Base-by-base conservation (phyloP, 2,113 vertebrate species). In the Eubucco bourcierii region DNA sequence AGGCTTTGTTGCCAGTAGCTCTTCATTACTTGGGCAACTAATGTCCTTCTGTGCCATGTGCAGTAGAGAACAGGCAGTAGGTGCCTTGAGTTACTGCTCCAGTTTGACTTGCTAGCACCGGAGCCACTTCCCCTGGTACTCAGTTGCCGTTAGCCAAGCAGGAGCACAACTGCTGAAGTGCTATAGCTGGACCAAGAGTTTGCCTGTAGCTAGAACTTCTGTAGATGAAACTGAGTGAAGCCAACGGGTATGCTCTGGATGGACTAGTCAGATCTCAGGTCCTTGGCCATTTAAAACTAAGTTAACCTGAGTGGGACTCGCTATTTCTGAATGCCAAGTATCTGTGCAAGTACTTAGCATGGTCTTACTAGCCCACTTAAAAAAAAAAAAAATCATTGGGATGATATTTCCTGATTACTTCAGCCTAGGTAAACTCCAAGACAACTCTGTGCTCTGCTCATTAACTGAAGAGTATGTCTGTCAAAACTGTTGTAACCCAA, bases 1-100 rank as follows among this genome's bases (percentile, higher is more conserved):
- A 75, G 21, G 37, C 44, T 90, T 90, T 75, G 66, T 34, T 80
- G 93, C 61, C 83, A 88, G 61, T 80, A 83, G 65, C 61, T 83
- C 53, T 74, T 55, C 63, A 33, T 65, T 80, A 47, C 46, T 91
- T 8, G 23, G 73, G 53, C 61, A 75, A 75, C 28, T 0, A 0
- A 29, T 28, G 33, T 59, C 78, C 67, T 41, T 46, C 68, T 75
- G 86, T 79, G 90, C 78, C 81, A 87, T 27, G 31, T 13, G 28
- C 44, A 85, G 53, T 47, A 68, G 64, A 90, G 60, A 85, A 82
- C 84, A 91, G 58, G 53, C 76, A 28, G 23, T 11, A 34, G 47
- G 33, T 80, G 68, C 61, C 44, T 78, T 39, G 80, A 90, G 70
- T 46, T 74, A 64, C 20, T 58, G 61, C 61, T 92, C 58, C 41